Conservation (phyloP, 2,113 vertebrate genomes). For the Labrus mixtus region DNA sequence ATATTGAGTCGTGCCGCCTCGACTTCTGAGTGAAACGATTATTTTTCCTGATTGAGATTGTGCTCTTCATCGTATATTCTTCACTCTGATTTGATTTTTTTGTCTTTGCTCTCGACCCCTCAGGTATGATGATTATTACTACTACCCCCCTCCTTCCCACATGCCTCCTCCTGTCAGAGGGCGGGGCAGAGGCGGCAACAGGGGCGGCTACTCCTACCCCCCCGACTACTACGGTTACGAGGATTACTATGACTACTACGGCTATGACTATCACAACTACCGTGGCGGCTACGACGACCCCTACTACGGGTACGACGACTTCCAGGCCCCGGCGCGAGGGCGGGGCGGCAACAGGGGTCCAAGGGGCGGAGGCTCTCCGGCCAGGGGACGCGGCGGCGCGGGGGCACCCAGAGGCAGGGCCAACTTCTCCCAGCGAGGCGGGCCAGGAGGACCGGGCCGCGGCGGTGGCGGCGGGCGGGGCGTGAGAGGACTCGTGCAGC, state of each 20-base stretch:
- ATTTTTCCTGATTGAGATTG: too few relatives aligned
- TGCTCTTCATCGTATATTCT: not conserved
- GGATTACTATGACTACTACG: slow-evolving; percentile 99
- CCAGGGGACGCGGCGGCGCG: slow-evolving; percentile 91
- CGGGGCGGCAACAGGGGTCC: slow-evolving; percentile 87
- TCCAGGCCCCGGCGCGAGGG: slow-evolving; percentile 93
- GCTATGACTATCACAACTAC: slow-evolving; percentile 98
- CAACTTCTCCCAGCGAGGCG: slow-evolving; percentile 95
- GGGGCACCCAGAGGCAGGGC: slow-evolving; percentile 92
- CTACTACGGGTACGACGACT: slow-evolving; percentile 98
- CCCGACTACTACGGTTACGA: slow-evolving; percentile 98
- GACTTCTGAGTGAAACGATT: too few relatives aligned
- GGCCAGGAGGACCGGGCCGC: slow-evolving; percentile 91
- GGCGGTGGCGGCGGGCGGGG: slow-evolving; percentile 90
- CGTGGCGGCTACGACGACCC: slow-evolving; percentile 98
- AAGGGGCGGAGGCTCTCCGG: slow-evolving; percentile 90
- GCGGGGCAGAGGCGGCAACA: slow-evolving; percentile 91
- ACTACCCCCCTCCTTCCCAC: slow-evolving; percentile 94
- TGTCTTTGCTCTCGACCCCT: not conserved
- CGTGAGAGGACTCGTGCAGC: slow-evolving; percentile 93
- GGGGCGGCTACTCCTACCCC: slow-evolving; percentile 94
- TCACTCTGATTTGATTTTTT: not conserved
- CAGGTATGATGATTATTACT: slow-evolving; percentile 99
- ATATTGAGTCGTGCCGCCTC: too few relatives aligned
- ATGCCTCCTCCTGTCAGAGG: slow-evolving; percentile 93